These are phyloP conservation scores for Chaetophractus vellerosus DNA, from an alignment of 2,797 vertebrate species.

Conservation along the genomic window DNA sequence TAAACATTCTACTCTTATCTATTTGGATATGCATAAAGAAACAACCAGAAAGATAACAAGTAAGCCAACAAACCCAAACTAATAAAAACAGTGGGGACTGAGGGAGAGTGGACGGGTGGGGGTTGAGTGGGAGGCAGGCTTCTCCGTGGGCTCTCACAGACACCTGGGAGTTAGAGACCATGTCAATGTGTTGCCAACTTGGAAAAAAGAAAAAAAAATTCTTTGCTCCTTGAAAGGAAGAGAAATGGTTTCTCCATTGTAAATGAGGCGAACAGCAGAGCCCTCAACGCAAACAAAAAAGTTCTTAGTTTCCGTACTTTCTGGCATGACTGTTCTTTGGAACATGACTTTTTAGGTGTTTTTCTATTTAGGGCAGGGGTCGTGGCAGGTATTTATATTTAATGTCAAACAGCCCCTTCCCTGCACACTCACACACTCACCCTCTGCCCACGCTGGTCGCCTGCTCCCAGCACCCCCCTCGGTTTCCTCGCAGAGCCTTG, in stretches of 20 bases:
- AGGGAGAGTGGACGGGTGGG: neutral
- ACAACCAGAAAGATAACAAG: neutral
- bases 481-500: neutral
- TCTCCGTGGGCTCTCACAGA: neutral
- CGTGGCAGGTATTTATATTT: neutral
- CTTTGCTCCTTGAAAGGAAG: neutral
- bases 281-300: neutral
- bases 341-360: neutral
- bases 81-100: neutral
- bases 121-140: neutral
- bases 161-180: neutral
- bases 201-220: neutral
- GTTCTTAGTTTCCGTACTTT: conserved; percentile 32
- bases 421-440: neutral
- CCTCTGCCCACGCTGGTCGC: neutral
- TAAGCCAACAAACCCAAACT: neutral
- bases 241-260: neutral
- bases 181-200: neutral
- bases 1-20: neutral
- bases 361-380: neutral
- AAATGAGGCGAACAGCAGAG: neutral
- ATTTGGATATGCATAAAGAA: neutral
- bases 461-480: neutral
- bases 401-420: neutral
- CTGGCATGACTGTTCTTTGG: neutral